Evolutionary conservation across 2,888 invertebrate species (phyloP), one percentile per base, ranked within the genome.

Genomic region (Tiliacea aurago): DNA sequence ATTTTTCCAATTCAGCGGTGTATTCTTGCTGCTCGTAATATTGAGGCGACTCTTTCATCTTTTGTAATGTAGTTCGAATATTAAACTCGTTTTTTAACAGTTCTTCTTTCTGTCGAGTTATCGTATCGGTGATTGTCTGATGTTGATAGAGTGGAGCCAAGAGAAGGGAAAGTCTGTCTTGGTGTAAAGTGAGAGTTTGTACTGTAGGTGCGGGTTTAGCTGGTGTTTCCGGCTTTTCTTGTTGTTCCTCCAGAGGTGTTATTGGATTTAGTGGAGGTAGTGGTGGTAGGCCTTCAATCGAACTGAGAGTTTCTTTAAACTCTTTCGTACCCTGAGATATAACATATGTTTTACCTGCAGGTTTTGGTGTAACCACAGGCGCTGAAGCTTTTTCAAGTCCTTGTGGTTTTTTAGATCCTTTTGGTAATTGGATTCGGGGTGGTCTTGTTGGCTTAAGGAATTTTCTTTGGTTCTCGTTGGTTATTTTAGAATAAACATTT

Each of bases 1-100:
- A 81, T n/a, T 90, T 91, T 74, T 92, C 91, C 11, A 93, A 83
- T 80, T 92, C 92, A 68, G 86, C 87, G 0, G 88, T 90, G 37
- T 89, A 89, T 75, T 90, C 92, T 59, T 88, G 89, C 18, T 89
- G 88, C 62, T 91, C 93, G 80, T 93, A 92, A 80, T 93, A 91
- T 77, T 93, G 91, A 0, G 91, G 76, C 72, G 92, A 84, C 77
- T 93, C 83, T 91, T 93, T 89, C 4, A 91, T 70, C 53, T 90
- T 87, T 45, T 86, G 81, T 33, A 89, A 71, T 73, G 84, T 86
- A 28, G 76, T 70, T 47, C 89, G 83, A 9, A 89, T 83, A 47
- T 82, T 75, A 23, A 83, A 65, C 56, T 90, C 89, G 23, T 79
- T 79, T 62, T 84, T 81, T n/a, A 84, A 47, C 6, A 86, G 70